phyloP scores from a whole-genome alignment of 1,140 invertebrate species.

The Euura lappo region DNA sequence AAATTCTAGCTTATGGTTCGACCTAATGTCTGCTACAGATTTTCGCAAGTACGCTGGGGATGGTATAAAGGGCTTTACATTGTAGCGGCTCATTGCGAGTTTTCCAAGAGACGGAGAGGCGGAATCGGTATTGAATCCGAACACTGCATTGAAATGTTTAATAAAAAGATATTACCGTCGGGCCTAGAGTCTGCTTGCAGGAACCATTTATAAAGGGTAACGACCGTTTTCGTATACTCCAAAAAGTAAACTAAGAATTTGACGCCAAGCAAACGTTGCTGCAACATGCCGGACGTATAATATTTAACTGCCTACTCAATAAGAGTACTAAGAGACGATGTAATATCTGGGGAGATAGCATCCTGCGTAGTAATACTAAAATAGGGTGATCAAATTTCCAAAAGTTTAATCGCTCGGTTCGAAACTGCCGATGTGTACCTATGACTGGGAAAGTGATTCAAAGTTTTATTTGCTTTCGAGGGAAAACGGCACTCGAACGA shows the following conservation, averaged over 20 bases:
- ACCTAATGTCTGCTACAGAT: neutral
- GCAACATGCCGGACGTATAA: conserved; percentile 12
- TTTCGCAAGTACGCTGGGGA: neutral
- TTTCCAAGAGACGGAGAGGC: neutral
- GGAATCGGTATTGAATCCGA: neutral
- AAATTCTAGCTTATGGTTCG: too few species aligned
- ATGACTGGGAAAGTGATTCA: neutral
- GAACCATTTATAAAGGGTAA: conserved; percentile 1
- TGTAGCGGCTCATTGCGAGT: neutral
- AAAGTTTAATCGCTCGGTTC: neutral
- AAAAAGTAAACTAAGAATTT: conserved; percentile 2
- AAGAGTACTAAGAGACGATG: neutral
- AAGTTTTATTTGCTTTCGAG: neutral
- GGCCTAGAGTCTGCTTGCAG: neutral
- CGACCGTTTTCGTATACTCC: neutral
- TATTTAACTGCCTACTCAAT: conserved; percentile 10
- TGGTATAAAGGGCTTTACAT: neutral
- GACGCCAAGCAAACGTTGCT: conserved; percentile 5
- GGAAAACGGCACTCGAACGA: neutral
- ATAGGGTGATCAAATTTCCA: neutral
- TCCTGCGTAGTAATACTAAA: neutral
- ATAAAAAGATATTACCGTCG: neutral
- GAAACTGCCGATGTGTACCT: neutral
- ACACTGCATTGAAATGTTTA: neutral
- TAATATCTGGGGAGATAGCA: conserved; percentile 10